Evolutionary conservation across 2,113 vertebrate genomes (phyloP), one percentile per base, ranked within the genome.

Genomic region (Cromileptes altivelis): DNA sequence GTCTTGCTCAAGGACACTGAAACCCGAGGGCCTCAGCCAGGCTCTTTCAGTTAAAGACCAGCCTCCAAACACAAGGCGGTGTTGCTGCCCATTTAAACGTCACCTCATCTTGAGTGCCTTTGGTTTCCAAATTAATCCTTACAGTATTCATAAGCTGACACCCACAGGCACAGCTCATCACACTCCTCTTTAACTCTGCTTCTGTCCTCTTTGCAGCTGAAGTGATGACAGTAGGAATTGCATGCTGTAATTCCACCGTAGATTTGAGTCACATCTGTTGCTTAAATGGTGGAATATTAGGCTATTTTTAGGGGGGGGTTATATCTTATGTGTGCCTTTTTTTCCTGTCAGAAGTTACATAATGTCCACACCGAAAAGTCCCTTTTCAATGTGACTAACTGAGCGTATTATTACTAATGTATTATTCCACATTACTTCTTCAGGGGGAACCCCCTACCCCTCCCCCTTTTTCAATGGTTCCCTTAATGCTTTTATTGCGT

Each of bases 401-500:
- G 67, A 77, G 45, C n/a, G 40, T 70, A 84, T 89, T 85, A 85
- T 91, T 88, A 82, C 84, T 75, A 80, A 85, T 85, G 50, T 82
- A 75, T 85, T 91, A 87, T 93, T 94, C 91, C 90, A 91, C 85
- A 88, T 92, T 81, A 89, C 79, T 77, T 73, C 23, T 69, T 81
- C 47, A 60, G 37, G 84, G 87, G 86, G 81, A 90, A 91, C 75
- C 85, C 89, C 84, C 81, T 62, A 75, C 57, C 47, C 62, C 53
- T 73, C 52, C 56, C 70, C 77, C 55, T 63, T 71, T 80, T 76
- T 86, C 68, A 85, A 70, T 70, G 85, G 77, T 82, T 89, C 64
- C 57, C 71, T 78, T 86, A 91, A 88, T 93, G 85, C 92, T 88
- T 91, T 91, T 89, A 89, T 93, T 86, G 85, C 90, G 69, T 93